Percentiles rank a stretch among this genome's conserved stretches.
Conservation (phyloP, 2,888 invertebrate genomes). For the Trilocha varians region DNA sequence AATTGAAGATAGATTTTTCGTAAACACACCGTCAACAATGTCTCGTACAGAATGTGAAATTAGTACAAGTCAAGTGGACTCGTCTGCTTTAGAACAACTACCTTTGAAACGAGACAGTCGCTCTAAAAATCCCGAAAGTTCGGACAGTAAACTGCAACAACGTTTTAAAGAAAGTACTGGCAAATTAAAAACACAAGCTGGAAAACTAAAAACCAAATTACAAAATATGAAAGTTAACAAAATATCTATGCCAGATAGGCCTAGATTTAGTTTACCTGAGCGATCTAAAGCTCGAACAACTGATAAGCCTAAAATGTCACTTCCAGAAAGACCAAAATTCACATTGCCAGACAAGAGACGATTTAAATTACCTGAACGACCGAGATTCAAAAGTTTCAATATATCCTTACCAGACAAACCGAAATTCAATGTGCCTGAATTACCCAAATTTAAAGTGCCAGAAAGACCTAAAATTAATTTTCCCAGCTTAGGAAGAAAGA, state of each 20-base stretch:
- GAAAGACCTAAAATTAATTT: conserved; percentile 76
- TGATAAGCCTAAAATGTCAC: conserved; percentile 69
- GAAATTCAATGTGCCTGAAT: conserved; percentile 67
- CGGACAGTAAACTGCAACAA: conserved; percentile 75
- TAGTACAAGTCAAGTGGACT: conserved; percentile 79
- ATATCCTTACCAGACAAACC: conserved; percentile 69
- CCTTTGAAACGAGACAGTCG: conserved; percentile 74
- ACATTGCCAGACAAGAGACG: conserved; percentile 74
- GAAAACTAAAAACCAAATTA: conserved; percentile 79
- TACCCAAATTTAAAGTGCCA: conserved; percentile 73
- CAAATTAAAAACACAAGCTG: conserved; percentile 79
- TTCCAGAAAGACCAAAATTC: conserved; percentile 74
- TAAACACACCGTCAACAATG: conserved; percentile 71
- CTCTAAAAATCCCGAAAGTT: conserved; percentile 62
- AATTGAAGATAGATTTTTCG: conserved; percentile 76
- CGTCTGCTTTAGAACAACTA: conserved; percentile 77
- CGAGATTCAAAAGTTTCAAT: conserved; percentile 56
- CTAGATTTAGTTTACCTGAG: conserved; percentile 74
- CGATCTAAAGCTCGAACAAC: conserved; percentile 64
- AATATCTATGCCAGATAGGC: conserved; percentile 66
- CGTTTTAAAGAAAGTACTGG: conserved; percentile 80
- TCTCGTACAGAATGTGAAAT: conserved; percentile 77
- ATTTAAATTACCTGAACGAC: conserved; percentile 77
- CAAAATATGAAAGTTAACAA: conserved; percentile 75
- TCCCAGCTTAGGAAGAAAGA: conserved; percentile 74